phyloP scores from a whole-genome alignment of 2,797 vertebrate genomes.

The Parauchenoglanis ngamensis region DNA sequence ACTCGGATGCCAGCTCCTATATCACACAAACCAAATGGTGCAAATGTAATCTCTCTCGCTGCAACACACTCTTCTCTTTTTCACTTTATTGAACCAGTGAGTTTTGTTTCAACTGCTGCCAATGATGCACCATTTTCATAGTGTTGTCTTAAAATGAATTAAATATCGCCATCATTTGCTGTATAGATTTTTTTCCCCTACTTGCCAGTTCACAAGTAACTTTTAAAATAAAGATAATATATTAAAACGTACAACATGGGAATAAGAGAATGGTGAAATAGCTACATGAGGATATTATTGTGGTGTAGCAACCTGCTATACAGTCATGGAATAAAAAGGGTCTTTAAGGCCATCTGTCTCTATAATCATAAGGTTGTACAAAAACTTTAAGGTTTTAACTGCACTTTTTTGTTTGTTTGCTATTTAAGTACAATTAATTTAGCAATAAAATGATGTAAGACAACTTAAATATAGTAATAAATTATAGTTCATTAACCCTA shows the following conservation, averaged over 20 bases:
- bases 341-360: not conserved
- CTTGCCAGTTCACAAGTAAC: not conserved
- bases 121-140: slow-evolving; percentile 3
- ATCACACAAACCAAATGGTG: slow-evolving; percentile 64
- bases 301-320: not conserved
- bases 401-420: too few relatives aligned
- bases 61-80: slow-evolving; percentile 55
- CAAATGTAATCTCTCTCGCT: slow-evolving; percentile 65
- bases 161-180: not conserved
- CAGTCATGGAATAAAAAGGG: not conserved
- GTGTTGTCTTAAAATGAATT: not conserved
- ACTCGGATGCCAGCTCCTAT: slow-evolving; percentile 66
- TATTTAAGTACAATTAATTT: not conserved
- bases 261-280: not conserved
- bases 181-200: not conserved
- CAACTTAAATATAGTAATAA: not conserved
- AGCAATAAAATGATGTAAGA: not conserved
- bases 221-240: not conserved
- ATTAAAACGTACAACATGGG: not conserved
- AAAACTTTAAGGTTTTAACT: too few relatives aligned
- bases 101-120: slow-evolving; percentile 43
- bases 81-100: slow-evolving; percentile 41
- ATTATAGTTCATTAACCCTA: not conserved
- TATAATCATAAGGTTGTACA: too few relatives aligned
- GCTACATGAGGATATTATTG: not conserved